Evolutionary conservation across 2,113 vertebrate genomes (phyloP).

Genomic region (Rhinichthys klamathensis): DNA sequence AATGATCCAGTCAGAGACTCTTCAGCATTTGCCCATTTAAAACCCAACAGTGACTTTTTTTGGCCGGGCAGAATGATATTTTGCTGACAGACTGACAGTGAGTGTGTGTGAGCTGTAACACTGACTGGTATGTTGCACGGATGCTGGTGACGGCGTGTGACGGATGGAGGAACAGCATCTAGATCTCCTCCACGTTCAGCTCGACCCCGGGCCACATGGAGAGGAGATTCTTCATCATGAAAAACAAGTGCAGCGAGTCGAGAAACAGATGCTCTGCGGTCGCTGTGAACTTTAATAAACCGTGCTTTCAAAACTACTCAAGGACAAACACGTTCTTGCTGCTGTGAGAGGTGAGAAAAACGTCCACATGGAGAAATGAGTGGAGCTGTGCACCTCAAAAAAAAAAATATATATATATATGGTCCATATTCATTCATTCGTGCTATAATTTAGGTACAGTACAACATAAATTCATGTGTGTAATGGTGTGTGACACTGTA

Average conservation of each 20-base stretch:
- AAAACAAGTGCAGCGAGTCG: neutral
- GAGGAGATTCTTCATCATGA: neutral
- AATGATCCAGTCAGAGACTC: no score
- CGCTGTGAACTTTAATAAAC: slow-evolving; percentile 21
- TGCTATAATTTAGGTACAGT: neutral
- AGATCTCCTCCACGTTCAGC: neutral
- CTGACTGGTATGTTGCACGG: neutral
- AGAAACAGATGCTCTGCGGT: neutral
- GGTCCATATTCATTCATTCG: neutral
- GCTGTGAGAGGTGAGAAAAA: neutral
- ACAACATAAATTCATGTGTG: neutral
- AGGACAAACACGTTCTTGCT: neutral
- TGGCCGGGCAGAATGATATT: no score
- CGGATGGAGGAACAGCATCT: neutral
- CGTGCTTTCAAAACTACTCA: neutral
- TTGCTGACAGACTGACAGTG: neutral
- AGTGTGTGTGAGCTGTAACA: neutral
- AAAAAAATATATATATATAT: neutral
- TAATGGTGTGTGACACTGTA: neutral
- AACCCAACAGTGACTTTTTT: no score
- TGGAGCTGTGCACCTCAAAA: slow-evolving; percentile 1
- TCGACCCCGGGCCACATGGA: neutral
- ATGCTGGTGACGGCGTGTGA: neutral
- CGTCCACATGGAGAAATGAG: neutral
- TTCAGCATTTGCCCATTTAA: no score